Percentiles rank a stretch among this genome's conserved stretches.
Conservation (phyloP, 2,888 invertebrate genomes). For the Macrosiphum euphorbiae region DNA sequence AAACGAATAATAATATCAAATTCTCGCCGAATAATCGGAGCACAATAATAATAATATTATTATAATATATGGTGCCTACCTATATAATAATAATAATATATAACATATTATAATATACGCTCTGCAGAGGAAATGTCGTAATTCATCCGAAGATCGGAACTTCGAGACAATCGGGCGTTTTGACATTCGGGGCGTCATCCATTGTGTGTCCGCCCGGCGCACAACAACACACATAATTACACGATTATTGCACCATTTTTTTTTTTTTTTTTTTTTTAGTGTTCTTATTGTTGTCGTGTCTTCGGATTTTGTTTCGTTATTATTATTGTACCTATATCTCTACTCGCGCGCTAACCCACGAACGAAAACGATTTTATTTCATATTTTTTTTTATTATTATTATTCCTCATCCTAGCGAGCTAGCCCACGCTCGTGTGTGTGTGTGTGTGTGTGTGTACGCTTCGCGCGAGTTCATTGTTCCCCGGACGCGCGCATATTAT, state of each 20-base stretch:
- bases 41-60: neutral
- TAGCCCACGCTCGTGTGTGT: slow-evolving; percentile 42
- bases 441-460: neutral
- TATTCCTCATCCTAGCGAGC: slow-evolving; percentile 31
- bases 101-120: neutral
- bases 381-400: slow-evolving; percentile 22
- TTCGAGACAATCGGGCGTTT: slow-evolving; percentile 59
- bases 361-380: slow-evolving; percentile 50
- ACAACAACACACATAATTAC: slow-evolving; percentile 61
- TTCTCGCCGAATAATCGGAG: neutral
- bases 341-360: slow-evolving; percentile 51
- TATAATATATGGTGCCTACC: neutral
- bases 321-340: slow-evolving; percentile 43
- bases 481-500: slow-evolving; percentile 23
- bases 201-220: slow-evolving; percentile 53
- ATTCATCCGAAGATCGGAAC: slow-evolving; percentile 48
- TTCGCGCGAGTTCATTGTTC: slow-evolving; percentile 60
- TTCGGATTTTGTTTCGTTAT: slow-evolving; percentile 54
- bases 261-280: neutral
- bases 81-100: neutral
- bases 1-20: neutral
- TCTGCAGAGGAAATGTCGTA: slow-evolving; percentile 28
- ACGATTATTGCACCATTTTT: slow-evolving; percentile 64
- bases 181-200: slow-evolving; percentile 63
- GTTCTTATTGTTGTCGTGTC: slow-evolving; percentile 59